Evolutionary conservation across 2,113 vertebrate genomes (phyloP).

Genomic region (Tyto alba): DNA sequence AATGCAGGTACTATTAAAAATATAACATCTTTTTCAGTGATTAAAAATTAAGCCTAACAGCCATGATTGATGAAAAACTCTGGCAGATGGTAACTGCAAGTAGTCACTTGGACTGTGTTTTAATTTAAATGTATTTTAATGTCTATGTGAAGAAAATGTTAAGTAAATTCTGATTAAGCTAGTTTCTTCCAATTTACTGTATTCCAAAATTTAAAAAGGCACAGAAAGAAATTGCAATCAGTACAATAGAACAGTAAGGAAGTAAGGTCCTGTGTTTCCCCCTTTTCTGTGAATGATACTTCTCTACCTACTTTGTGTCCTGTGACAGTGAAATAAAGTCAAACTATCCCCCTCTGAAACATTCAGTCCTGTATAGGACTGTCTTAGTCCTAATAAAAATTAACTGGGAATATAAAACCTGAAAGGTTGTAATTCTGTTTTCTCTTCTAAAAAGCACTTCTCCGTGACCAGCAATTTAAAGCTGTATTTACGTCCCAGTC

Average conservation of each 20-base stretch:
- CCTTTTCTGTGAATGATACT: not conserved
- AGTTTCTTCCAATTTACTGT: not conserved
- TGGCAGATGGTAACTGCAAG: not conserved
- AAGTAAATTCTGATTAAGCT: not conserved
- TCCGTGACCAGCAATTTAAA: not conserved
- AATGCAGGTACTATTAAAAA: not conserved
- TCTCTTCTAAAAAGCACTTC: not conserved
- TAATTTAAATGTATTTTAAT: not conserved
- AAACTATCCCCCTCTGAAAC: not conserved
- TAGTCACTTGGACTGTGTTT: not conserved
- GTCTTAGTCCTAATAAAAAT: not conserved
- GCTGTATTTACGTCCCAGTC: not conserved
- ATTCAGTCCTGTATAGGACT: not conserved
- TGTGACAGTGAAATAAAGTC: not conserved
- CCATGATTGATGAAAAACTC: not conserved
- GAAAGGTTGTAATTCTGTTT: not conserved
- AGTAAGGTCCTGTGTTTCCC: not conserved
- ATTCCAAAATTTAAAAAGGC: not conserved
- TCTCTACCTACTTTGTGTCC: not conserved
- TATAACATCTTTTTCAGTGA: not conserved
- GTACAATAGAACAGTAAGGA: not conserved
- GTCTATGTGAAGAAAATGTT: not conserved
- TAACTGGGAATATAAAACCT: not conserved
- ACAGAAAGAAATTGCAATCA: not conserved
- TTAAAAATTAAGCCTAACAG: not conserved